Evolutionary conservation across 2,797 vertebrate species (phyloP).

Genomic region (Morelia viridis): DNA sequence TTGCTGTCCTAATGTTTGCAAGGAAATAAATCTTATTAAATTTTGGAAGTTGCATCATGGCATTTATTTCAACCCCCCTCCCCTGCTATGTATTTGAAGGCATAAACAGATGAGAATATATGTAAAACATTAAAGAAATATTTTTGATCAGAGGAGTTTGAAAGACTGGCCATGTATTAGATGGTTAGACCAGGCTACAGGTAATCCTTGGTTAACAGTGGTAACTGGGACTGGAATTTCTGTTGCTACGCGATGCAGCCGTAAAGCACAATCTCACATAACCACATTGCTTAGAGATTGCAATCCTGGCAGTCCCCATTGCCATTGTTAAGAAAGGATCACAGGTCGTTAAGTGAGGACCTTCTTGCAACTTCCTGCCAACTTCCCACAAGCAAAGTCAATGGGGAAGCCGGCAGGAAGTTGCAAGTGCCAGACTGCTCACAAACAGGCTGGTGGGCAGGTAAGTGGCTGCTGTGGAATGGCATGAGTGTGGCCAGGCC

Average conservation of each 20-base stretch:
- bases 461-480: background rate
- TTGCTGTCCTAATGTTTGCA: conserved; percentile 31
- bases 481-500: background rate
- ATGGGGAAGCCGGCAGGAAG: background rate
- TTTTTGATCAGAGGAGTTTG: background rate
- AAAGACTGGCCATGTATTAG: background rate
- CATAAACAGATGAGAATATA: background rate
- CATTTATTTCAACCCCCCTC: background rate
- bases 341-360: background rate
- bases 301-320: background rate
- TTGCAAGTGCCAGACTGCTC: background rate
- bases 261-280: background rate
- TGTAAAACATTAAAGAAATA: background rate
- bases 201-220: background rate
- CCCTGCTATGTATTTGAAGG: background rate
- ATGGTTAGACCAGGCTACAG: background rate
- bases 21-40: conserved; percentile 46
- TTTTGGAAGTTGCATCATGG: background rate
- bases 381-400: background rate
- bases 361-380: background rate
- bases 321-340: background rate
- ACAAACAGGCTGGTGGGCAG: background rate
- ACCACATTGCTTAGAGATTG: background rate
- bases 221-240: background rate
- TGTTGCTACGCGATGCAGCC: background rate